These are phyloP conservation scores for Etheostoma spectabile DNA, from an alignment of 2,113 vertebrate species.

Conservation along the genomic window DNA sequence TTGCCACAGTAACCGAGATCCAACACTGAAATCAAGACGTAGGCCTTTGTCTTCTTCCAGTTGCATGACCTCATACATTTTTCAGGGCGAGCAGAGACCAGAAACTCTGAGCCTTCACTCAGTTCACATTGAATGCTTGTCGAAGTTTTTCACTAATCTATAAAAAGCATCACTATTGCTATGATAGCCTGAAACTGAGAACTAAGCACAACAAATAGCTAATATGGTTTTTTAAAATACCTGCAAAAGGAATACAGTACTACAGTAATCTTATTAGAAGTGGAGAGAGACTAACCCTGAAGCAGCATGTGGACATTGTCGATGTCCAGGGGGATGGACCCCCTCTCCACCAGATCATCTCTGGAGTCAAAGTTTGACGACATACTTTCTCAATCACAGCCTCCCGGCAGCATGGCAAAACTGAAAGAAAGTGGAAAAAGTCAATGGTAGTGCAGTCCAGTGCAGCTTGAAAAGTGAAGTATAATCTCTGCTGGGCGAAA, in stretches of 20 bases:
- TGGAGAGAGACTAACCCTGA: constrained; percentile 76
- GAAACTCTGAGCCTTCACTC: constrained; percentile 14
- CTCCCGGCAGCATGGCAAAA: constrained; percentile 60
- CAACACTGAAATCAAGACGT: constrained; percentile 23
- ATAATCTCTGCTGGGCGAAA: neutral
- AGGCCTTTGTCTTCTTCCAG: neutral
- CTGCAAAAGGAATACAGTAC: neutral
- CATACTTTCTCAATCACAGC: constrained; percentile 66
- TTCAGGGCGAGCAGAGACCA: constrained; percentile 1
- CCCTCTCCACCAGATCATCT: constrained; percentile 65
- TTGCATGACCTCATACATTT: constrained; percentile 40
- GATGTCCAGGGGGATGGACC: constrained; percentile 80
- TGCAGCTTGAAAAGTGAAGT: neutral
- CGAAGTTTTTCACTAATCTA: neutral
- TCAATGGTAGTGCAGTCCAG: neutral
- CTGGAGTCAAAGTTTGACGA: constrained; percentile 59
- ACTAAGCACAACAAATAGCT: too few relatives aligned
- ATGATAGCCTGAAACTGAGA: neutral
- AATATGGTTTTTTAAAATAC: neutral
- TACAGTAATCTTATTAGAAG: neutral
- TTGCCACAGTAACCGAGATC: constrained; percentile 30
- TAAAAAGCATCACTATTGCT: neutral
- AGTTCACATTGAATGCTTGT: neutral
- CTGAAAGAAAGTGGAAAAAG: constrained; percentile 10
- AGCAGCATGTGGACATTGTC: constrained; percentile 84